phyloP scores from a whole-genome alignment of 2,888 invertebrate genomes.

The Parnassius mnemosyne region DNA sequence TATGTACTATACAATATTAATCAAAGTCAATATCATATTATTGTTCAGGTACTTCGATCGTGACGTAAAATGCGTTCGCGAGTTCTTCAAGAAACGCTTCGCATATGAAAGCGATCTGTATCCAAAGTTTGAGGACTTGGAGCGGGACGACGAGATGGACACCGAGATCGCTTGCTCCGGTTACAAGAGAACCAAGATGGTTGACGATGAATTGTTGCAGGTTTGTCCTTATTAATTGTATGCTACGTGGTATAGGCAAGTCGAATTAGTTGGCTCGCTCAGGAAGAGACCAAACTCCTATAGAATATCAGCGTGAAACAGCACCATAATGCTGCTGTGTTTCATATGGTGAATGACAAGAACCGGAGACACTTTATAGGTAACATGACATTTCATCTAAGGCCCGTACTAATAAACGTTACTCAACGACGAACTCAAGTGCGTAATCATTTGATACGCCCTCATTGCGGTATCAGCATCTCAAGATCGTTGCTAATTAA shows the following conservation, averaged over 20 bases:
- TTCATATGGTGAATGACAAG: too few species aligned
- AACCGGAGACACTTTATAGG: too few species aligned
- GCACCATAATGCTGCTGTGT: too few species aligned
- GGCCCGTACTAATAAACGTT: too few species aligned
- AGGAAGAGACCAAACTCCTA: too few species aligned
- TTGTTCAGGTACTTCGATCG: slow-evolving; percentile 91
- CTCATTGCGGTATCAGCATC: too few species aligned
- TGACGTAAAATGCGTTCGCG: slow-evolving; percentile 95
- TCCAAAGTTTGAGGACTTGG: slow-evolving; percentile 88
- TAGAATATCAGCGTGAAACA: too few species aligned
- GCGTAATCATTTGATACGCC: too few species aligned
- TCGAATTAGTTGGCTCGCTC: too few species aligned
- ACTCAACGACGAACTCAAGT: too few species aligned
- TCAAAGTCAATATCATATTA: neutral
- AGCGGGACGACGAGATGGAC: slow-evolving; percentile 91
- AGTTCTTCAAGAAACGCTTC: slow-evolving; percentile 95
- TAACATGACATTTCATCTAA: too few species aligned
- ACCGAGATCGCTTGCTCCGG: slow-evolving; percentile 95
- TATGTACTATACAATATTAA: neutral
- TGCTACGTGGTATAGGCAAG: neutral
- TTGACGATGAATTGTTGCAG: slow-evolving; percentile 86
- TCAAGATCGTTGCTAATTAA: too few species aligned
- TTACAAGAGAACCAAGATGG: slow-evolving; percentile 91
- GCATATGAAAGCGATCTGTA: slow-evolving; percentile 91
- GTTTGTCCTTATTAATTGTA: slow-evolving; percentile 39